Conservation (phyloP, 2,888 invertebrate species). For the Disparrhopalites patrizii region DNA sequence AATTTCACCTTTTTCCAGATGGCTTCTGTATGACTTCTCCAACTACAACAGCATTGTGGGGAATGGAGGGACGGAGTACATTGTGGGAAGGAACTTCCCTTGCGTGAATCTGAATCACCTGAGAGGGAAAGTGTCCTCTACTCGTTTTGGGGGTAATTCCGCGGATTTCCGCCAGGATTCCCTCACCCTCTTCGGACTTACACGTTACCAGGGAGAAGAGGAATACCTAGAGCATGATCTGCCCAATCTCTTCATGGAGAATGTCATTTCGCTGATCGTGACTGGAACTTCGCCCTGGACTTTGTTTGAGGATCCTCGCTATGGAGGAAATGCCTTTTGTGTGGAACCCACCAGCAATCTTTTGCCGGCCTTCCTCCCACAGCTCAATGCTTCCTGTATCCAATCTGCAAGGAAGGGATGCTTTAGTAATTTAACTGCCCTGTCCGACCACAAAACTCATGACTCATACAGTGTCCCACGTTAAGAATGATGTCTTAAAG, state of each 20-base stretch:
- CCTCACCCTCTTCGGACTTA: background rate
- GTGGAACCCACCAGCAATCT: no score
- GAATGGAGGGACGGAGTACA: background rate
- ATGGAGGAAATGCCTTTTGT: background rate
- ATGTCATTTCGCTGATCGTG: background rate
- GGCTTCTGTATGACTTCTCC: background rate
- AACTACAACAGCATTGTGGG: background rate
- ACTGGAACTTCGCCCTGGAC: background rate
- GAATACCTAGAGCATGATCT: background rate
- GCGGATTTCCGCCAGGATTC: background rate
- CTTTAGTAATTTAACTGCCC: no score
- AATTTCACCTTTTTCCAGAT: background rate
- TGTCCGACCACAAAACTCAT: no score
- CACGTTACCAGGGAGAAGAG: background rate
- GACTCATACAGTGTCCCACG: no score
- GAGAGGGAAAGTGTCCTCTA: background rate
- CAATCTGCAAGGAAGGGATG: no score
- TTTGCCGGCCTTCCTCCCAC: no score
- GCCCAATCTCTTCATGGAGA: background rate
- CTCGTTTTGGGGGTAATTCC: background rate
- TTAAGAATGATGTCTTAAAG: no score
- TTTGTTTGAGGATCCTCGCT: background rate
- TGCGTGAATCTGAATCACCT: background rate
- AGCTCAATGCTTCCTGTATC: no score
- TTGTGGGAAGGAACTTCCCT: background rate